Evolutionary conservation across 2,888 invertebrate species (phyloP).

Genomic region (Polydrusus cervinus): DNA sequence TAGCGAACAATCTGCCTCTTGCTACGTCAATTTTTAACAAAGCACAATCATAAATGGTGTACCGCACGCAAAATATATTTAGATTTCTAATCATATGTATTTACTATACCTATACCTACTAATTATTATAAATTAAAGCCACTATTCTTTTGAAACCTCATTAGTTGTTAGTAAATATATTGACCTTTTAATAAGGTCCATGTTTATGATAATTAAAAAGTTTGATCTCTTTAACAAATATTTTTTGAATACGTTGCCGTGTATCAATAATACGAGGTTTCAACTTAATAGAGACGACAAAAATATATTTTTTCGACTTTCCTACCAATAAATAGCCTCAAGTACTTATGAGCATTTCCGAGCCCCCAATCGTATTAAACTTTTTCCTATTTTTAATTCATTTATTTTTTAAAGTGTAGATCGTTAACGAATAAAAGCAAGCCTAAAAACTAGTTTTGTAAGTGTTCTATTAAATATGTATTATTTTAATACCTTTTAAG

Average conservation of each 20-base stretch:
- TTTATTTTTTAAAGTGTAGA: not conserved
- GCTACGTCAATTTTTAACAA: constrained; percentile 56
- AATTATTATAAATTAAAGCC: constrained; percentile 31
- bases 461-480: constrained; percentile 1
- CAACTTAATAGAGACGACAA: constrained; percentile 52
- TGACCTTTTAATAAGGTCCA: not conserved
- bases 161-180: not conserved
- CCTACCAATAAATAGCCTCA: constrained; percentile 43
- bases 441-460: constrained; percentile 14
- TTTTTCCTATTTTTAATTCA: not conserved
- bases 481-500: not conserved
- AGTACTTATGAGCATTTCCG: constrained; percentile 36
- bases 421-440: not conserved
- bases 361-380: constrained; percentile 21
- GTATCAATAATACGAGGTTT: not conserved
- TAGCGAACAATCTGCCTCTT: constrained; percentile 55
- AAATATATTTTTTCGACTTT: constrained; percentile 70
- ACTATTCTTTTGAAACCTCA: constrained; percentile 21
- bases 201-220: no score
- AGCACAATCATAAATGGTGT: constrained; percentile 63
- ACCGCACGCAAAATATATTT: constrained; percentile 49
- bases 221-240: no score
- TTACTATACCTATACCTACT: no score
- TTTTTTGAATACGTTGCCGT: not conserved
- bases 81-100: constrained; percentile 47